These are phyloP conservation scores for Drosophila buzzatii DNA, from an alignment of 2,888 invertebrate species.

Conservation along the genomic window DNA sequence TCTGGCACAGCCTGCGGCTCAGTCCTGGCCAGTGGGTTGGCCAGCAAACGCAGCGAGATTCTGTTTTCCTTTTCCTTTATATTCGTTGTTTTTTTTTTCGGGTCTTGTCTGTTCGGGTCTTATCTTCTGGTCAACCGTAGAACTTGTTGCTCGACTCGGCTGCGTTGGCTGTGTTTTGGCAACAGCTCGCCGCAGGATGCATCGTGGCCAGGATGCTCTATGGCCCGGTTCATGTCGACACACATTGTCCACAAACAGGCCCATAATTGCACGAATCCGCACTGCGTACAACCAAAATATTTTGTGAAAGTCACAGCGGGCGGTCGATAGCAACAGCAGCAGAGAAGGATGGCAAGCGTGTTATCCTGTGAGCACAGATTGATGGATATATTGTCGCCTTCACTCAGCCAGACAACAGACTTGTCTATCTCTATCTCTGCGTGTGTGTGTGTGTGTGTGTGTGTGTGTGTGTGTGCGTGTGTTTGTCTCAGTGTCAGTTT, in stretches of 20 bases:
- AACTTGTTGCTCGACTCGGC: slow-evolving; percentile 57
- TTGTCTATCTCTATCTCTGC: slow-evolving; percentile 20
- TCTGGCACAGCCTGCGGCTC: slow-evolving; percentile 49
- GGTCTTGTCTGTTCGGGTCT: slow-evolving; percentile 31
- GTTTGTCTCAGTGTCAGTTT: slow-evolving; percentile 62
- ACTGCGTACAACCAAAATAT: slow-evolving; percentile 84
- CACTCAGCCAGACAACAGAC: slow-evolving; percentile 41
- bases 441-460: slow-evolving; percentile 10
- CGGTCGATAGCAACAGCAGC: background rate
- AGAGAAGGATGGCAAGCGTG: slow-evolving; percentile 33
- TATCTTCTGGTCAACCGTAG: slow-evolving; percentile 74
- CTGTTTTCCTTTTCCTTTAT: slow-evolving; percentile 3
- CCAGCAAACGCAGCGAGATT: slow-evolving; percentile 55
- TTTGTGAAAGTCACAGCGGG: slow-evolving; percentile 84
- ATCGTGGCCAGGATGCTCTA: slow-evolving; percentile 26
- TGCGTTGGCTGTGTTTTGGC: slow-evolving; percentile 64
- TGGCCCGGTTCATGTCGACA: slow-evolving; percentile 57
- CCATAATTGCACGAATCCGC: slow-evolving; percentile 77
- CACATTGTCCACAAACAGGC: slow-evolving; percentile 68
- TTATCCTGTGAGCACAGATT: slow-evolving; percentile 64
- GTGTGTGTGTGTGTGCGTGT: slow-evolving; percentile 31
- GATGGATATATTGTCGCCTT: slow-evolving; percentile 71
- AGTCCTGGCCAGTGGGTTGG: slow-evolving; percentile 69
- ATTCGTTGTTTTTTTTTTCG: background rate
- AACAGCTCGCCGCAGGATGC: slow-evolving; percentile 71